phyloP scores from a whole-genome alignment of 2,888 invertebrate genomes.

The Dynastes hyllus region DNA sequence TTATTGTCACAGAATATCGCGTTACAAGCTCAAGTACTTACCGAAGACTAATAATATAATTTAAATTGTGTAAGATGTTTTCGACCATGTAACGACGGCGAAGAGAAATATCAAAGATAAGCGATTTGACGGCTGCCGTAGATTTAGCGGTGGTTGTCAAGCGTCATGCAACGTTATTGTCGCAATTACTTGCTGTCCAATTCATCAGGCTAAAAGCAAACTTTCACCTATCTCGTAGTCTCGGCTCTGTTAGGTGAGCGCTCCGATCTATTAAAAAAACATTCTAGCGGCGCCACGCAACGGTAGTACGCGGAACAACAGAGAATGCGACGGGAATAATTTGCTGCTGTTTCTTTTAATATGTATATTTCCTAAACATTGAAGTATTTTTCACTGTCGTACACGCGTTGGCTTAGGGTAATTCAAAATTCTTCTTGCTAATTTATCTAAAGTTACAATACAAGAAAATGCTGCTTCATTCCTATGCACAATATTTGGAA shows the following conservation, averaged over 20 bases:
- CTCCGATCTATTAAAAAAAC: not conserved
- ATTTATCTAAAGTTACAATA: too few species aligned
- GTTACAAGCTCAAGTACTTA: constrained; percentile 23
- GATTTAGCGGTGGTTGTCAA: not conserved
- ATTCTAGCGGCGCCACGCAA: constrained; percentile 16
- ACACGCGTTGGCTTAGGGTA: too few species aligned
- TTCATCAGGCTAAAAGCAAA: not conserved
- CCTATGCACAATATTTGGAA: too few species aligned
- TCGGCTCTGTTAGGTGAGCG: not conserved
- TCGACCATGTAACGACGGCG: not conserved
- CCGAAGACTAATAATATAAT: constrained; percentile 27
- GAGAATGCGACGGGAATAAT: not conserved
- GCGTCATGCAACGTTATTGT: constrained; percentile 12
- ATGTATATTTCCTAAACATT: too few species aligned
- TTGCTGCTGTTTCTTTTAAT: too few species aligned
- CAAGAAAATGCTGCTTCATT: too few species aligned
- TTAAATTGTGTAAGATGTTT: constrained; percentile 30
- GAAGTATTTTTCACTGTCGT: too few species aligned
- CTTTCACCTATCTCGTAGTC: constrained; percentile 9
- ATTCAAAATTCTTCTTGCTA: too few species aligned
- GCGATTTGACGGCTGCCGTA: constrained; percentile 18
- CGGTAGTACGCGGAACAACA: not conserved
- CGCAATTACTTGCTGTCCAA: constrained; percentile 7
- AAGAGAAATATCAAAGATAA: constrained; percentile 27
- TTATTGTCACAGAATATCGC: constrained; percentile 18